Percentiles rank a stretch among this genome's conserved stretches.
These are phyloP conservation scores for Clunio marinus DNA, from an alignment of 2,888 invertebrate species.

Conservation along the genomic window DNA sequence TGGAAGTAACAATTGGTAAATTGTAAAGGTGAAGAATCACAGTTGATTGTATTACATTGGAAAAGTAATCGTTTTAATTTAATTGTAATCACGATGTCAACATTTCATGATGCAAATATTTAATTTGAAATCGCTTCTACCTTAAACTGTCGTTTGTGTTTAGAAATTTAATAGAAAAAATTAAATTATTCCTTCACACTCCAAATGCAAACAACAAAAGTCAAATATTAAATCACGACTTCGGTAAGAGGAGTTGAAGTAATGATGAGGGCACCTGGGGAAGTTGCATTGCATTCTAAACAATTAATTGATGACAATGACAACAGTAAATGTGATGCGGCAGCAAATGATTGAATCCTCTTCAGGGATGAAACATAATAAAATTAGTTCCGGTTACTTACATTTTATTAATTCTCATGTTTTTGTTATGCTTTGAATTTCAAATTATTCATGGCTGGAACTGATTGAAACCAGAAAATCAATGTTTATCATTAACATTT, in stretches of 20 bases:
- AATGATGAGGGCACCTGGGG: conserved; percentile 15
- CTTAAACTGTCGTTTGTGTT: no score
- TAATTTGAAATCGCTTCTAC: no score
- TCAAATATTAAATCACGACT: neutral
- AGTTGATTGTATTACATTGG: no score
- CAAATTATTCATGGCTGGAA: neutral
- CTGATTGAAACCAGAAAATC: conserved; percentile 18
- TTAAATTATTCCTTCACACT: conserved; percentile 30
- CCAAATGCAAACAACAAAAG: conserved; percentile 25
- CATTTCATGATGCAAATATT: no score
- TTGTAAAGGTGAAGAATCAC: no score
- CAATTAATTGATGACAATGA: neutral
- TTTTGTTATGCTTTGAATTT: neutral
- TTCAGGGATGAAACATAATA: conserved; percentile 14
- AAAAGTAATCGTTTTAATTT: no score
- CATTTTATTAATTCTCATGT: conserved; percentile 23
- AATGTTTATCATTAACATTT: conserved; percentile 23
- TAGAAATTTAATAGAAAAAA: no score
- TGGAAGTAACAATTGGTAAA: neutral
- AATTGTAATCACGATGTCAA: no score
- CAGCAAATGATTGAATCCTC: neutral
- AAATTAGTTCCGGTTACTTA: conserved; percentile 38
- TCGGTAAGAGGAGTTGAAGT: neutral
- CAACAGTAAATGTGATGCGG: neutral
- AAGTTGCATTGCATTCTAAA: neutral